A percentile compares a stretch with the other conserved stretches of the same genome.
phyloP scores from a whole-genome alignment of 2,797 vertebrate genomes.

The Tapera naevia region DNA sequence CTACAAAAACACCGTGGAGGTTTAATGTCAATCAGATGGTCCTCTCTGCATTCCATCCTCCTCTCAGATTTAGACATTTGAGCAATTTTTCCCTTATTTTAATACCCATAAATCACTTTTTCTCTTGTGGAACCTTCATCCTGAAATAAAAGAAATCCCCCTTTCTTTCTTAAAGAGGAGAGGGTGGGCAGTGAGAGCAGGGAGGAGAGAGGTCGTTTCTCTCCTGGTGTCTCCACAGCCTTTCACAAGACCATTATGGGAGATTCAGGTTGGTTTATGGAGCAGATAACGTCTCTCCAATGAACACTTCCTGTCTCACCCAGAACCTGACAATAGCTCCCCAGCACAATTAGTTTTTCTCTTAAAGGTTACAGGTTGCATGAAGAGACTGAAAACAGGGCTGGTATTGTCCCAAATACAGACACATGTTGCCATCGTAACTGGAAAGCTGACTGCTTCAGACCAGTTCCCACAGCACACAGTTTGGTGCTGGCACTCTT shows the following conservation, averaged over 20 bases:
- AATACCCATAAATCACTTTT: not conserved
- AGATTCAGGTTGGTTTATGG: not conserved
- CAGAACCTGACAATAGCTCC: conserved; percentile 37
- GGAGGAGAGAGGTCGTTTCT: not conserved
- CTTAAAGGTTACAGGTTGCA: not conserved
- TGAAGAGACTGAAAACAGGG: not conserved
- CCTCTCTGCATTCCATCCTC: not conserved
- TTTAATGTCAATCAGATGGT: not conserved
- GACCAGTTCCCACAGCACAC: not conserved
- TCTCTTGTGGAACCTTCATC: not conserved
- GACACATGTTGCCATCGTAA: not conserved
- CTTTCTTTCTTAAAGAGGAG: not conserved
- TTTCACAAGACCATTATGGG: not conserved
- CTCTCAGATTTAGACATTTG: not conserved
- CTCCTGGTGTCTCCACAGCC: not conserved
- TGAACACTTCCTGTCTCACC: conserved; percentile 37
- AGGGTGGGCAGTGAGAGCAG: not conserved
- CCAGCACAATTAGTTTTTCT: not conserved
- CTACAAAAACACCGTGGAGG: conserved; percentile 70
- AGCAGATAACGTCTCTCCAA: conserved; percentile 13
- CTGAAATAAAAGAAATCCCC: not conserved
- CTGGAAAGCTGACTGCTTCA: not conserved
- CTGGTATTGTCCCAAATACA: conserved; percentile 30
- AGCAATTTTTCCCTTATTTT: not conserved
- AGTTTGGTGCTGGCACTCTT: conserved; percentile 40